phyloP scores from a whole-genome alignment of 2,113 vertebrate species.

The Clarias gariepinus region DNA sequence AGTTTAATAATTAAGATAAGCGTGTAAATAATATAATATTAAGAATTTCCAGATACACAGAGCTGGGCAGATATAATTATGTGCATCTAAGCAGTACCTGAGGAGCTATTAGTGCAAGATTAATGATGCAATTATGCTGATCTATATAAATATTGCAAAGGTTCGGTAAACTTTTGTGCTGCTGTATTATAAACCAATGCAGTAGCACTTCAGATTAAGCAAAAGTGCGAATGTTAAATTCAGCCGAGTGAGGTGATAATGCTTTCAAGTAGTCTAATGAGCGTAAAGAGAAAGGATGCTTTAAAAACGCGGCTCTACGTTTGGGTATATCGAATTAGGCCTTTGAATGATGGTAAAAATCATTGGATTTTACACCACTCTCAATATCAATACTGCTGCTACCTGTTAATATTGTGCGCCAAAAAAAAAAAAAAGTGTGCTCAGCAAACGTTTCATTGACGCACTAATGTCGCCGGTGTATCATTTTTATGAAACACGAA shows the following conservation, averaged over 20 bases:
- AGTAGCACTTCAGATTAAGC: not conserved
- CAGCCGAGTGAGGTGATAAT: not conserved
- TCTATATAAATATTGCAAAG: slow-evolving; percentile 7
- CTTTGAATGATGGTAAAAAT: not conserved
- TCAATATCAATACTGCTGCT: slow-evolving; percentile 26
- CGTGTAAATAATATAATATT: not conserved
- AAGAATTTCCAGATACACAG: not conserved
- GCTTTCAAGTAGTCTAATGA: not conserved
- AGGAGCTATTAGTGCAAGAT: not conserved
- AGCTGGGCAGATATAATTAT: not conserved
- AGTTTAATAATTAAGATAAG: not conserved
- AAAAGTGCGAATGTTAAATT: not conserved
- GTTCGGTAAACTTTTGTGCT: not conserved
- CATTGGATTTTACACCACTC: slow-evolving; percentile 38
- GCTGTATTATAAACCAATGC: not conserved
- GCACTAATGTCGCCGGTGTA: not conserved
- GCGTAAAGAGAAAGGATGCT: not conserved
- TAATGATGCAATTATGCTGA: slow-evolving; percentile 13
- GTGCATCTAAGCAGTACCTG: not conserved
- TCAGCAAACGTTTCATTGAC: not conserved
- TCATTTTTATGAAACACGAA: not conserved
- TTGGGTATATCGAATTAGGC: not conserved
- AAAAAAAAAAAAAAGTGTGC: no score
- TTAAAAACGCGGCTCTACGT: not conserved
- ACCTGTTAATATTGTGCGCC: slow-evolving; percentile 1